Percentiles rank a stretch among this genome's conserved stretches.
These are phyloP conservation scores for Labeo catla DNA, from an alignment of 2,113 vertebrate genomes.

Conservation along the genomic window DNA sequence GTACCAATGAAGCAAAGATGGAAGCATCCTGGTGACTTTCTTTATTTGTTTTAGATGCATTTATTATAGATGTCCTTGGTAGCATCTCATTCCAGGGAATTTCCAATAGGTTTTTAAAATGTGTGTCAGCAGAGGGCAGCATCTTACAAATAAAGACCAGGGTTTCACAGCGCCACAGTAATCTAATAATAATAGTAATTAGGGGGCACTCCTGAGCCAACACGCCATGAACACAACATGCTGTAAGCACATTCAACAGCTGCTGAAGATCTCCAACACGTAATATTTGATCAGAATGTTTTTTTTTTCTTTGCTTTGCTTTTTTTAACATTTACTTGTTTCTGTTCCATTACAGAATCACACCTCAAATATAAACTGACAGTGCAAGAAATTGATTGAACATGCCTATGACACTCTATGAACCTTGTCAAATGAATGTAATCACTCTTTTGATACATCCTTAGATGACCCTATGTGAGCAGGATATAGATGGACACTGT, in stretches of 20 bases:
- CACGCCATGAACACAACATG: neutral
- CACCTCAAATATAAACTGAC: neutral
- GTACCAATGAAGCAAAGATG: neutral
- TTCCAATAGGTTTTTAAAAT: neutral
- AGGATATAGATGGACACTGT: neutral
- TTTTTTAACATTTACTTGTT: neutral
- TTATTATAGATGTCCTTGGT: neutral
- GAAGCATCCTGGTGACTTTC: neutral
- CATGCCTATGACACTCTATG: neutral
- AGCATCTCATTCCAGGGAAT: neutral
- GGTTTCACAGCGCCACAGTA: neutral
- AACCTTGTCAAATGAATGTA: neutral
- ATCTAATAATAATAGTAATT: neutral
- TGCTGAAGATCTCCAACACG: neutral
- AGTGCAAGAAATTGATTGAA: neutral
- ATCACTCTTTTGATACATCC: neutral
- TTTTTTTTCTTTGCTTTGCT: too few species aligned
- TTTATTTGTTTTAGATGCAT: neutral
- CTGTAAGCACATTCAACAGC: neutral
- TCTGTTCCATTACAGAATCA: neutral
- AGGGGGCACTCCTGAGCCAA: neutral
- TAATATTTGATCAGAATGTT: neutral
- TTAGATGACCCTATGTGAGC: slow-evolving; percentile 24
- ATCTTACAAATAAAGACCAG: neutral
- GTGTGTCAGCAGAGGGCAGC: slow-evolving; percentile 22